A percentile compares a stretch with the other conserved stretches of the same genome.
Evolutionary conservation across 1,140 invertebrate genomes (phyloP).

Genomic region (Tenebrio molitor): DNA sequence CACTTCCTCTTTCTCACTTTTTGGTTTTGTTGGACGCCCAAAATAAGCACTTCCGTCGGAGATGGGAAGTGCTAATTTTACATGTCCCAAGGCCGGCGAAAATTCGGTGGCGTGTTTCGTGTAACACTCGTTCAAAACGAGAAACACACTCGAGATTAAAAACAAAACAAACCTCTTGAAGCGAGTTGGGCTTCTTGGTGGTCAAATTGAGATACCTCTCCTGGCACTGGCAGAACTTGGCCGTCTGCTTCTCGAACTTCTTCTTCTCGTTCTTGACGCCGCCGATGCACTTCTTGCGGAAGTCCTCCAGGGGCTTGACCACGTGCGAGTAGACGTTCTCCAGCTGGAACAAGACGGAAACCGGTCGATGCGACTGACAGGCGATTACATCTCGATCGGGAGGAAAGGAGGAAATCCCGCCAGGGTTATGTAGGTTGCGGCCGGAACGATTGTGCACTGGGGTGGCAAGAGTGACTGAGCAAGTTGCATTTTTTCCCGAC

Average conservation of each 20-base stretch:
- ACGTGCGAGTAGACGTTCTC: slow-evolving; percentile 92
- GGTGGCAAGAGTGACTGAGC: slow-evolving; percentile 40
- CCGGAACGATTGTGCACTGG: neutral
- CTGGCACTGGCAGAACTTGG: slow-evolving; percentile 96
- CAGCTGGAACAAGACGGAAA: slow-evolving; percentile 75
- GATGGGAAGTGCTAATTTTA: slow-evolving; percentile 34
- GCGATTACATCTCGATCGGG: slow-evolving; percentile 18
- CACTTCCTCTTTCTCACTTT: too few species aligned
- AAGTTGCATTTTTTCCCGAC: slow-evolving; percentile 35
- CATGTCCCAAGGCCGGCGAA: slow-evolving; percentile 2
- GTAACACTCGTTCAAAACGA: neutral
- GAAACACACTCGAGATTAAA: slow-evolving; percentile 4
- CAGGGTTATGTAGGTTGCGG: slow-evolving; percentile 37
- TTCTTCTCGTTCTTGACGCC: slow-evolving; percentile 96
- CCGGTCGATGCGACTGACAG: too few species aligned
- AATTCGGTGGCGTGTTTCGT: neutral
- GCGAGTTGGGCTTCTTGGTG: slow-evolving; percentile 91
- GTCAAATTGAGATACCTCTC: slow-evolving; percentile 95
- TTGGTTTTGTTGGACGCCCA: neutral
- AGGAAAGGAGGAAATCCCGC: too few species aligned
- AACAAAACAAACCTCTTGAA: slow-evolving; percentile 85
- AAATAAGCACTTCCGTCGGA: slow-evolving; percentile 29
- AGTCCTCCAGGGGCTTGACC: slow-evolving; percentile 91
- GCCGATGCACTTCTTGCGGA: slow-evolving; percentile 95
- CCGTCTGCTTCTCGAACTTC: slow-evolving; percentile 97